Base-by-base conservation (phyloP, 30 jellyfish, hydroid and myxozoan genomes). In the Hydra vulgaris region DNA sequence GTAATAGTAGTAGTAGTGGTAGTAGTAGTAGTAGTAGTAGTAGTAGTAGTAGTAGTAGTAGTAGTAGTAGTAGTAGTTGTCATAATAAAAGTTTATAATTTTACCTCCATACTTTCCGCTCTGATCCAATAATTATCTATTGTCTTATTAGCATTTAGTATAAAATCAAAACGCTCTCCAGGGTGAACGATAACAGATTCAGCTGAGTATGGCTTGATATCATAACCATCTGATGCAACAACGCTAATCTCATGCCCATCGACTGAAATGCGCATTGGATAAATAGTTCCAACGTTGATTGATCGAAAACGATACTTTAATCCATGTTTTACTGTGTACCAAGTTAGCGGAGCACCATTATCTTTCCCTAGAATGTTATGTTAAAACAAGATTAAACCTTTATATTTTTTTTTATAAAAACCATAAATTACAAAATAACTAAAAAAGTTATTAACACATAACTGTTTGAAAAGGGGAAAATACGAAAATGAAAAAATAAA, bases 111-210 rank as follows among this genome's bases (percentile, higher is more conserved):
- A 80, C 96, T 89, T 26, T 52, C 91, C 0, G 95, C 95, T 23
- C 98, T 79, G n/a, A 91, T 76, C 98, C 98, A 91, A 73, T 91
- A 91, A 81, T 87, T 91, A 23, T 82, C 95, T 53, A 86, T 74
- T 17, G 72, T 24, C 74, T 87, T 89, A 80, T 86, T 76, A n/a
- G 98, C 96, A 5, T 81, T 87, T 5, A 91, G 83, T 40, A 91
- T 26, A 79, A 91, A 91, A 70, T 91, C 98, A 40, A 82, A 91
- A 25, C 98, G 27, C 74, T 91, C 98, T 26, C 98, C 98, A 17
- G 96, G 95, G 71, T 84, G 83, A 21, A 91, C 69, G 17, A 91
- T 79, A 54, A 91, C 82, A 0, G 98, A 91, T 73, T 91, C 95
- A 23, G 81, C 95, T 15, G 81, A 78, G 15, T 26, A 68, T 5